Evolutionary conservation across 2,888 invertebrate species (phyloP), one percentile per base, ranked within the genome.

Genomic region (Plusia festucae): DNA sequence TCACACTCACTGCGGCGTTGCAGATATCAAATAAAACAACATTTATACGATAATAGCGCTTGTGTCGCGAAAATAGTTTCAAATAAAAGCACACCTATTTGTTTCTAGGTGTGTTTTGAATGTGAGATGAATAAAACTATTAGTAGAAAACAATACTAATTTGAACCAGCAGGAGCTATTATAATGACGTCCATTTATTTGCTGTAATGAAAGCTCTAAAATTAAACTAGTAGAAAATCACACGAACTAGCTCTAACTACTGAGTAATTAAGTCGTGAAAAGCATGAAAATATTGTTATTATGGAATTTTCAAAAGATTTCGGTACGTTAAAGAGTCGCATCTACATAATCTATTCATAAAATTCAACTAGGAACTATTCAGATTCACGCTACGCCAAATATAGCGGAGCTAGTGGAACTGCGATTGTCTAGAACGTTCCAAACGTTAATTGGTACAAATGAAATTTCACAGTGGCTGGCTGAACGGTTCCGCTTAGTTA

Each of bases 391-490:
- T 44, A 53, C 18, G 30, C 53, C 46, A 49, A 66, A 56, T 71
- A 53, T 67, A 61, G 61, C 2, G 55, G 40, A 60, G 65, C 60
- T 54, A 57, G 34, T 65, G n/a, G 34, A 60, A 44, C 59, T 57
- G 59, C 49, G 69, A 64, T 68, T 62, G 61, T 60, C 60, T 69
- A 65, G 57, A 72, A 64, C 58, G 40, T 62, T 62, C 56, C 44
- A 64, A 64, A 68, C 59, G 67, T 67, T 79, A 75, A 75, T 75
- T 70, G 64, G 63, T 70, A 22, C 46, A 65, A 79, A 77, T 70
- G 24, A 75, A 78, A 67, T 70, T 74, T 67, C 61, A 55, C 34
- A 62, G 57, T 63, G 63, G 57, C 40, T 66, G 52, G 68, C 61
- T 65, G 55, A 75, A 70, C 53, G 58, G 53, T 68, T 68, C 65